Conservation (phyloP, 2,797 vertebrate genomes). For the Centroberyx gerrardi region DNA sequence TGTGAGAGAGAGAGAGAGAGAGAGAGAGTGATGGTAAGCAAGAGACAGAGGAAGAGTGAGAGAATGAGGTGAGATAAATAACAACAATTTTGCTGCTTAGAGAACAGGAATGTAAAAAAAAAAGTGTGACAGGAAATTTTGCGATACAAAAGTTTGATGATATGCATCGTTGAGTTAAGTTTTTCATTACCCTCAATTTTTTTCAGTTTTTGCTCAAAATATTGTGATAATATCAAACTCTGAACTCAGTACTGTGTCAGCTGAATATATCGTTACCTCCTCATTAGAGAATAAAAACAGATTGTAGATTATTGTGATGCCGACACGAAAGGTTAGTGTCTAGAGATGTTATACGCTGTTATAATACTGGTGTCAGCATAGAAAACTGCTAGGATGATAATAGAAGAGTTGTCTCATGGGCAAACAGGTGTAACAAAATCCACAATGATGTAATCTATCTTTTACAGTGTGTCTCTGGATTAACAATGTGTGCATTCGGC, state of each 20-base stretch:
- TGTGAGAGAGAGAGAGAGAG: no score
- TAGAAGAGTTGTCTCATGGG: background rate
- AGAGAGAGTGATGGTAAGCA: background rate
- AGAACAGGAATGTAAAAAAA: no score
- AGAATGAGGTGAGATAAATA: background rate
- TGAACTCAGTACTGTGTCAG: no score
- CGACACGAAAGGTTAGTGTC: background rate
- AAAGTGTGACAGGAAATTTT: no score
- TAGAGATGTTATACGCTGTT: slow-evolving; percentile 1
- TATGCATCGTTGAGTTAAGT: no score
- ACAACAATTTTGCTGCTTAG: no score
- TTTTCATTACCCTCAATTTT: no score
- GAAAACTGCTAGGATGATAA: background rate
- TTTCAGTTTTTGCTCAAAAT: no score
- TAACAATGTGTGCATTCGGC: background rate
- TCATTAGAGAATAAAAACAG: no score
- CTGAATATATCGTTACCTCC: no score
- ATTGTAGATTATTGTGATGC: slow-evolving; percentile 1
- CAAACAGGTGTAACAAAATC: background rate
- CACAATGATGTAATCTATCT: background rate
- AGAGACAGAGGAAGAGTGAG: background rate
- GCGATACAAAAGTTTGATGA: no score
- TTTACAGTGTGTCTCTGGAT: background rate
- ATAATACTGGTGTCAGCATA: background rate
- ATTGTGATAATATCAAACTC: no score